phyloP scores from a whole-genome alignment of 2,888 invertebrate genomes.

The Chaetogeoica ovagalla region DNA sequence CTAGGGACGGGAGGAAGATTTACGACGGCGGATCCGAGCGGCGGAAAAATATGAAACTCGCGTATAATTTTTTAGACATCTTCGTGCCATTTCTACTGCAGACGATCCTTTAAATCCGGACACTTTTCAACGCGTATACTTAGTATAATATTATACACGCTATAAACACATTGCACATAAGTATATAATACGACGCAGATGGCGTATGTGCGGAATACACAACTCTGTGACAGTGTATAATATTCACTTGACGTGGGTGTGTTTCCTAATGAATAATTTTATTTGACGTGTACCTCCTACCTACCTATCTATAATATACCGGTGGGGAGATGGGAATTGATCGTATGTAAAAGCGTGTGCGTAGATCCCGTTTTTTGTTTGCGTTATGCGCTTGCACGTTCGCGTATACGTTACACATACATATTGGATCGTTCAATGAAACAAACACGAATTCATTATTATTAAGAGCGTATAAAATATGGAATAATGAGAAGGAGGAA shows the following conservation, averaged over 20 bases:
- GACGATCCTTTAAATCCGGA: no score
- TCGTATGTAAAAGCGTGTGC: not conserved
- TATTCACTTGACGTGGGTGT: constrained; percentile 14
- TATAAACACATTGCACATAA: no score
- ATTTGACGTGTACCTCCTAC: not conserved
- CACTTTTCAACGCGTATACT: no score
- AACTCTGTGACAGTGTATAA: not conserved
- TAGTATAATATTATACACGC: no score
- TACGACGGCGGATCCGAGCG: no score
- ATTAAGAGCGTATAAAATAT: no score
- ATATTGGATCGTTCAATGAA: constrained; percentile 25
- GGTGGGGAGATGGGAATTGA: not conserved
- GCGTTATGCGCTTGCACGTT: constrained; percentile 4
- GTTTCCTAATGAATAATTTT: constrained; percentile 19
- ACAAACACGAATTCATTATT: constrained; percentile 22
- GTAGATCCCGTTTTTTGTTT: constrained; percentile 5
- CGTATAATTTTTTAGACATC: no score
- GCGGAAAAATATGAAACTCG: no score
- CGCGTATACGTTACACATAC: not conserved
- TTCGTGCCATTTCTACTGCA: no score
- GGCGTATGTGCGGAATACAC: not conserved
- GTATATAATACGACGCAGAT: not conserved
- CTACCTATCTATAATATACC: no score
- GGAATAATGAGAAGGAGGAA: no score
- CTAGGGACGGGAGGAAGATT: no score